Percentiles rank a stretch among this genome's conserved stretches.
phyloP scores from a whole-genome alignment of 2,888 invertebrate genomes.

The Cepaea hortensis region DNA sequence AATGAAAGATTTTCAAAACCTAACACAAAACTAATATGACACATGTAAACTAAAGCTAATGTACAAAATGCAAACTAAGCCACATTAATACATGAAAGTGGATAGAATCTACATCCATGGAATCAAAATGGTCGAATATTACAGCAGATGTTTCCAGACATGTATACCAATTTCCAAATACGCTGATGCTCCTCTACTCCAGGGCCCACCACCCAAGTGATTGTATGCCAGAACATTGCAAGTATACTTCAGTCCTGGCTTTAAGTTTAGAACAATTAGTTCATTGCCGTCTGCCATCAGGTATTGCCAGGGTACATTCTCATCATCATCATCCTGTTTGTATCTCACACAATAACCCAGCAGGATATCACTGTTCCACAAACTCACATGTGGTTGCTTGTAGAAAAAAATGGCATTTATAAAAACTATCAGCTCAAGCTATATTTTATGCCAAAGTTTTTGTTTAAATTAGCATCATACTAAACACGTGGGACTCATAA shows the following conservation, averaged over 20 bases:
- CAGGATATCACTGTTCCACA: conserved; percentile 59
- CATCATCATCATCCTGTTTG: conserved; percentile 47
- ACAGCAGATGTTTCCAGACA: background rate
- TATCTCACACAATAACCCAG: conserved; percentile 55
- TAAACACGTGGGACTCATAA: too few species aligned
- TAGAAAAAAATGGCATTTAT: conserved; percentile 18
- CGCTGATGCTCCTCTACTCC: conserved; percentile 56
- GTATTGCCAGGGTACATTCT: conserved; percentile 51
- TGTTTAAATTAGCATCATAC: too few species aligned
- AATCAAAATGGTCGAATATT: background rate
- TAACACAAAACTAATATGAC: background rate
- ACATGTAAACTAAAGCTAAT: background rate
- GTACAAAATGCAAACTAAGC: conserved; percentile 8
- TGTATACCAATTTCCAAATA: conserved; percentile 66
- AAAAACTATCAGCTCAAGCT: too few species aligned
- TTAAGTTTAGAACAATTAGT: conserved; percentile 46
- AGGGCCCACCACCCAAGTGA: conserved; percentile 90
- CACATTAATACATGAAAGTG: background rate
- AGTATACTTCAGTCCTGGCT: conserved; percentile 81
- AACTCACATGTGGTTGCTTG: conserved; percentile 54
- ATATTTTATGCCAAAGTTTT: too few species aligned
- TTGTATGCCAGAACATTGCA: conserved; percentile 95
- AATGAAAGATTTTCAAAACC: background rate
- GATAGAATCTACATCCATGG: conserved; percentile 2
- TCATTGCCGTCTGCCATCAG: conserved; percentile 36